Evolutionary conservation across 2,888 invertebrate species (phyloP).

Genomic region (Brassicogethes aeneus): DNA sequence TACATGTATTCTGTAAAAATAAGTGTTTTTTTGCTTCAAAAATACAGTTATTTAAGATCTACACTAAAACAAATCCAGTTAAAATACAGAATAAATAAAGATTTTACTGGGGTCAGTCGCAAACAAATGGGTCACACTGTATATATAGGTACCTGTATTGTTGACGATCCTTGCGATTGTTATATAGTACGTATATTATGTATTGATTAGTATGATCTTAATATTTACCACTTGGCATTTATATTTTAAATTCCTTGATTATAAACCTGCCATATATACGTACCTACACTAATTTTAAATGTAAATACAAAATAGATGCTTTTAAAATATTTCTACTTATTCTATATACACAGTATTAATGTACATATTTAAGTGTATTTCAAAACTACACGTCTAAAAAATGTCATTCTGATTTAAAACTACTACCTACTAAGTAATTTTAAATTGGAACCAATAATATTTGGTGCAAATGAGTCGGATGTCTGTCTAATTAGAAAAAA

Average conservation of each 20-base stretch:
- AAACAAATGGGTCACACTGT: too few relatives aligned
- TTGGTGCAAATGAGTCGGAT: constrained; percentile 25
- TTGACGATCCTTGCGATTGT: too few relatives aligned
- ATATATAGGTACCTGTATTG: too few relatives aligned
- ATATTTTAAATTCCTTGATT: constrained; percentile 19
- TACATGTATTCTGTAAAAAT: too few relatives aligned
- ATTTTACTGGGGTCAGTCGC: too few relatives aligned
- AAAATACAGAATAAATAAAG: too few relatives aligned
- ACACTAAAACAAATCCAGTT: too few relatives aligned
- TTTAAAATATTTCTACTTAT: constrained; percentile 32
- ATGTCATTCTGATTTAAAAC: not conserved
- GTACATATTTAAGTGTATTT: constrained; percentile 32
- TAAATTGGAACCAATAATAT: not conserved
- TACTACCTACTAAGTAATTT: not conserved
- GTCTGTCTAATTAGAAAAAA: constrained; percentile 32
- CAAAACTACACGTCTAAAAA: constrained; percentile 9
- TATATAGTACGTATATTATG: too few relatives aligned
- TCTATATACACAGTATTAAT: constrained; percentile 30
- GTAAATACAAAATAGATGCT: constrained; percentile 30
- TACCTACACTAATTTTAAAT: constrained; percentile 33
- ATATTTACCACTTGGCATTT: not conserved
- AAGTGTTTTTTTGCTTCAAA: too few relatives aligned
- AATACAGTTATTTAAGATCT: too few relatives aligned
- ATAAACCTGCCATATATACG: constrained; percentile 37
- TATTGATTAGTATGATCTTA: too few relatives aligned